Base-by-base conservation (phyloP, 2,113 vertebrate genomes). In the Turdus rufiventris region DNA sequence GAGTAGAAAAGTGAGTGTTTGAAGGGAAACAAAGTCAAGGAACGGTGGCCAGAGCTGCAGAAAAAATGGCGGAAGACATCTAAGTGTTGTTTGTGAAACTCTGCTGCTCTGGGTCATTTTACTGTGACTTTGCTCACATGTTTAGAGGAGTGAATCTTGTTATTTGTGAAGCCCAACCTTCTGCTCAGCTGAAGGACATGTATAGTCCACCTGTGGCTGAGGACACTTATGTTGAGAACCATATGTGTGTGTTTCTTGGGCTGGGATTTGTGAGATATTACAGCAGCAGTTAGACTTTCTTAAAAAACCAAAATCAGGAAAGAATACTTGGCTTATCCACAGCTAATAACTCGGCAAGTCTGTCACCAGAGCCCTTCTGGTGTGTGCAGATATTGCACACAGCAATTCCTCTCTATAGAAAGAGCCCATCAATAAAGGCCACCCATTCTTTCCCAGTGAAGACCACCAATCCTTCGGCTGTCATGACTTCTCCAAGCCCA, bases 381-480 rank as follows among this genome's bases (percentile, higher is more conserved):
- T 47, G 51, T 82, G 79, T 33, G 47, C 25, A 90, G 82, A 91
- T 89, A 71, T 3, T 93, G 75, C 50, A 42, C 45, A 15, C 67
- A 87, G 79, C 47, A 84, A 93, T 89, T 93, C 28, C 66, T 85
- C 81, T 84, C 31, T 33, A 13, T 11, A 71, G 87, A 93, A 91
- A 91, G 85, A 79, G 47, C 79, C 76, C 61, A 65, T 84, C 81
- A 70, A 31, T 82, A 74, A 97, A 91, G 93, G 91, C 81, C 88
- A 92, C 70, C 63, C 85, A 78, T 75, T 95, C 96, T 86, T 89
- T 93, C 53, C 34, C 84, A 58, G 66, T 47, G 78, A 87, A 94
- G 96, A 95, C 76, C 82, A 95, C 75, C 87, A 96, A 80, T 76
- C 66, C 90, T 92, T 66, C 21, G 23, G 94, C 76, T 94, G 89